Percentiles rank a stretch among this genome's conserved stretches.
phyloP scores from a whole-genome alignment of 30 jellyfish, hydroid and myxozoan genomes.

The Chrysaora quinquecirrha region DNA sequence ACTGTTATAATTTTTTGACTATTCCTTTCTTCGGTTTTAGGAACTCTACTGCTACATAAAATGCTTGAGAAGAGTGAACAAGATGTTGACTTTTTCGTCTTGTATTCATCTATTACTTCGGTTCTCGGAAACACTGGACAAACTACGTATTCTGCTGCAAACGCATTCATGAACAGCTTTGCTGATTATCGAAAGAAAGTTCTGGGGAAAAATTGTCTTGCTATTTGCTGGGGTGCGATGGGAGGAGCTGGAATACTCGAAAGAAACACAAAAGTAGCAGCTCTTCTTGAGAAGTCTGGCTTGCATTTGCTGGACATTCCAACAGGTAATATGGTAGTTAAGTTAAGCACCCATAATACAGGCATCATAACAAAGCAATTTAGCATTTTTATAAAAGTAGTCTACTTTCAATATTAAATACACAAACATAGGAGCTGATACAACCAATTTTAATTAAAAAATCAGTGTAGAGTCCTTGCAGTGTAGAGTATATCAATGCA shows the following conservation, averaged over 20 bases:
- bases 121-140: conserved; percentile 60
- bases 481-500: too few species aligned
- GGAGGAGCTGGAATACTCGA: conserved; percentile 72
- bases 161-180: conserved; percentile 60
- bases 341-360: background rate
- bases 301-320: conserved; percentile 35
- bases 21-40: conserved; percentile 1
- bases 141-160: conserved; percentile 62
- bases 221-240: conserved; percentile 85
- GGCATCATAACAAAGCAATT: background rate
- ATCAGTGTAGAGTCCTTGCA: too few species aligned
- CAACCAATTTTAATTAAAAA: background rate
- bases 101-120: conserved; percentile 57
- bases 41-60: conserved; percentile 48
- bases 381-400: background rate
- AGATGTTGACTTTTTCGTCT: conserved; percentile 49
- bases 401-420: background rate
- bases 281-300: conserved; percentile 40
- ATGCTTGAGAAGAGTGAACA: conserved; percentile 36
- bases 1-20: background rate
- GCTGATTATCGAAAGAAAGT: conserved; percentile 50
- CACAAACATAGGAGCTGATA: background rate
- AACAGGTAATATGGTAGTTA: conserved; percentile 16
- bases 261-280: conserved; percentile 25
- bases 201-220: conserved; percentile 41